Conservation (phyloP, 2,113 vertebrate genomes). For the Ploceus nigricollis region DNA sequence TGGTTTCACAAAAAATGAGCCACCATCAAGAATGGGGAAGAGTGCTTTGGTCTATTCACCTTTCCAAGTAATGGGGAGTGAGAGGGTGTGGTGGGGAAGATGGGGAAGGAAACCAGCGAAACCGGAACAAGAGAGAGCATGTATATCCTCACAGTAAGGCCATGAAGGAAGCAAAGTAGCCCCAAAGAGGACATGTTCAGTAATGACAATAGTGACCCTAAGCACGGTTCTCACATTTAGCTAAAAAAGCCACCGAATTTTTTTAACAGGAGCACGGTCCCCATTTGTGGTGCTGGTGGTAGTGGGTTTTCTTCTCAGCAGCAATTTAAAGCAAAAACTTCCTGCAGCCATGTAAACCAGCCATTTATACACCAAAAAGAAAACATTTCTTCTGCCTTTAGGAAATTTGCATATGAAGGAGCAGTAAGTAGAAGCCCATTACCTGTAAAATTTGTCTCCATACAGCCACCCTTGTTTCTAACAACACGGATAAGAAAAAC, state of each 20-base stretch:
- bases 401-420: neutral
- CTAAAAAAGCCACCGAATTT: neutral
- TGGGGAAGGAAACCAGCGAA: neutral
- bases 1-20: too few species aligned
- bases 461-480: neutral
- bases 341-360: neutral
- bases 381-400: neutral
- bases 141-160: neutral
- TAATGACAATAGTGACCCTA: neutral
- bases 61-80: neutral
- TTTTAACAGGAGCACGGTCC: accelerated
- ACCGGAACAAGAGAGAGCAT: neutral
- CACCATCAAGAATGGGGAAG: neutral
- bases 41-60: neutral
- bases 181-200: neutral
- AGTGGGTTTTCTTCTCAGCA: neutral
- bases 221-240: neutral
- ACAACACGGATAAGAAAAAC: neutral
- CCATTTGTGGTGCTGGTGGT: accelerated
- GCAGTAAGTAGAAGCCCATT: neutral
- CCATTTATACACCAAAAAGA: neutral
- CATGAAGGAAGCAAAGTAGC: accelerated
- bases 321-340: neutral
- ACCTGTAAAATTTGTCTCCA: neutral
- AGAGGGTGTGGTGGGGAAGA: neutral